Percentiles rank a stretch among this genome's conserved stretches.
These are phyloP conservation scores for Oasisia sp. DNA, from an alignment of 2,888 invertebrate species.

Conservation along the genomic window DNA sequence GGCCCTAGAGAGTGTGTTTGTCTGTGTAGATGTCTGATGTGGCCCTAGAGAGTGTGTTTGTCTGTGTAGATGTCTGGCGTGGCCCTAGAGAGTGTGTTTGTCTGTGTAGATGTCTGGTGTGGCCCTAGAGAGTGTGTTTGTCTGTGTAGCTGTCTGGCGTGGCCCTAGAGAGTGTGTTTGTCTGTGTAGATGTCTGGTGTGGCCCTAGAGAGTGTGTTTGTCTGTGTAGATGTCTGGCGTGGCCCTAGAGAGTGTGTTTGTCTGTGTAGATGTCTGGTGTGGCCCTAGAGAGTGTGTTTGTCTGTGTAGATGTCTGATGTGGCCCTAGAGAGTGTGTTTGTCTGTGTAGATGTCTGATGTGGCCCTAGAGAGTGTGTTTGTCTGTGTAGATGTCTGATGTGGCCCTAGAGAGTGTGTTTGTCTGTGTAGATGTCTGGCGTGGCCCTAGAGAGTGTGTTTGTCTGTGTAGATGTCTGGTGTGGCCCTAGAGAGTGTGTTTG, in stretches of 20 bases:
- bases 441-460: conserved; percentile 21
- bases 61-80: not conserved
- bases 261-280: not conserved
- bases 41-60: conserved; percentile 23
- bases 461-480: not conserved
- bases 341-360: not conserved
- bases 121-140: conserved; percentile 19
- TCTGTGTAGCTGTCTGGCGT: too few species aligned
- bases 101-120: not conserved
- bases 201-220: conserved; percentile 20
- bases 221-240: too few species aligned
- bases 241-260: not conserved
- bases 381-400: too few species aligned
- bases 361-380: conserved; percentile 20
- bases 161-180: not conserved
- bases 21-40: not conserved
- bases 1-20: conserved; percentile 20
- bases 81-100: conserved; percentile 20
- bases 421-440: not conserved
- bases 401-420: not conserved
- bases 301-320: too few species aligned
- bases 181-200: not conserved
- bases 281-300: conserved; percentile 20
- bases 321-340: not conserved
- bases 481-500: conserved; percentile 21